Evolutionary conservation across 2,888 invertebrate genomes (phyloP).

Genomic region (Trissolcus japonicus): DNA sequence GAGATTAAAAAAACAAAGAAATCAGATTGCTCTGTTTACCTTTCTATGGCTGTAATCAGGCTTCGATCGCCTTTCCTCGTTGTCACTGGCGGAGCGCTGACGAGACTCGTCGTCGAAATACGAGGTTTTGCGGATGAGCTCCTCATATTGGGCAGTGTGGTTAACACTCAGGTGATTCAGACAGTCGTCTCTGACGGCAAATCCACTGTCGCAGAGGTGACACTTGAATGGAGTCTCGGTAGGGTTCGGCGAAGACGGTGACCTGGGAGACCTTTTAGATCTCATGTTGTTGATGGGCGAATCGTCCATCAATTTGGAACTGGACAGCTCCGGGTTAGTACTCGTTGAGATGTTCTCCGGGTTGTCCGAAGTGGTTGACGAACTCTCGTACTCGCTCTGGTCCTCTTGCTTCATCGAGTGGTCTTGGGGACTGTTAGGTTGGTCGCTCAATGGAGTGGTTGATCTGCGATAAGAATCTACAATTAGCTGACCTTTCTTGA

Average conservation of each 20-base stretch:
- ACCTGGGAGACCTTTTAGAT: slow-evolving; percentile 60
- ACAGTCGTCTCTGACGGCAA: slow-evolving; percentile 86
- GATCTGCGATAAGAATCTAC: slow-evolving; percentile 40
- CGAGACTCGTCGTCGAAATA: slow-evolving; percentile 76
- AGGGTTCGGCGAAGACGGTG: slow-evolving; percentile 72
- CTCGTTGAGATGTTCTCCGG: slow-evolving; percentile 67
- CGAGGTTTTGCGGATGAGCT: slow-evolving; percentile 89
- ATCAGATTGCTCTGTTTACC: slow-evolving; percentile 76
- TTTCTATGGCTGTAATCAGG: slow-evolving; percentile 92
- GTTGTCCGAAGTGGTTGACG: slow-evolving; percentile 75
- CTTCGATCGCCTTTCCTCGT: slow-evolving; percentile 85
- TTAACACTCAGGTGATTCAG: slow-evolving; percentile 87
- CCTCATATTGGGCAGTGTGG: slow-evolving; percentile 87
- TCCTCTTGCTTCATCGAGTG: slow-evolving; percentile 67
- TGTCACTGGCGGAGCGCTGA: slow-evolving; percentile 78
- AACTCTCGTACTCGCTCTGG: slow-evolving; percentile 73
- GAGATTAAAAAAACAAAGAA: background rate
- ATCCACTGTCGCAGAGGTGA: slow-evolving; percentile 93
- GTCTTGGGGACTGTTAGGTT: slow-evolving; percentile 62
- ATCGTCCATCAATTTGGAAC: slow-evolving; percentile 34
- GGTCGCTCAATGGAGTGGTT: slow-evolving; percentile 71
- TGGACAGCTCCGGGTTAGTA: slow-evolving; percentile 61
- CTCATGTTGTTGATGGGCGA: slow-evolving; percentile 65
- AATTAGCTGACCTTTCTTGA: background rate
- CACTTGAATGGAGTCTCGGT: slow-evolving; percentile 90